These are phyloP conservation scores for Ceramica pisi DNA, from an alignment of 2,888 invertebrate species.

Conservation along the genomic window DNA sequence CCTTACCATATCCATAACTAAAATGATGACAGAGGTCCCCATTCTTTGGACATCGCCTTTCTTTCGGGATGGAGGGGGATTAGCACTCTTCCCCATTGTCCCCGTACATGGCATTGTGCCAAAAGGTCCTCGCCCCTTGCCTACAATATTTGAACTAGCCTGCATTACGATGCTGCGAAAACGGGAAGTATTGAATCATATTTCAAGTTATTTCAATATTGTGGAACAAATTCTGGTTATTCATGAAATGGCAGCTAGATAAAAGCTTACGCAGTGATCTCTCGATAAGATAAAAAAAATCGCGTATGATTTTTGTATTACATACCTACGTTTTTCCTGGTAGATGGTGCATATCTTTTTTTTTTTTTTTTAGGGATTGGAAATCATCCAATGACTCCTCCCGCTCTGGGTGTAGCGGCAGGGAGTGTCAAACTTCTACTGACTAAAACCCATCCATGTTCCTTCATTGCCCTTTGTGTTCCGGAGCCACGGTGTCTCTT, in stretches of 20 bases:
- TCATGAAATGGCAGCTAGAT: not conserved
- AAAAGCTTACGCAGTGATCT: not conserved
- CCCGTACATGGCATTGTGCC: slow-evolving; percentile 54
- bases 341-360: not conserved
- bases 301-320: not conserved
- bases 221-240: slow-evolving; percentile 2
- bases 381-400: too few species aligned
- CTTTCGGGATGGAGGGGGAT: slow-evolving; percentile 33
- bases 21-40: slow-evolving; percentile 8
- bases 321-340: not conserved
- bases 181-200: slow-evolving; percentile 6
- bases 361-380: too few species aligned
- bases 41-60: slow-evolving; percentile 38
- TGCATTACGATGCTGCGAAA: slow-evolving; percentile 1
- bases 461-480: too few species aligned
- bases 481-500: too few species aligned
- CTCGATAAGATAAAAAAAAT: not conserved
- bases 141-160: slow-evolving; percentile 26
- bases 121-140: slow-evolving; percentile 36
- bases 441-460: too few species aligned
- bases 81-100: slow-evolving; percentile 36
- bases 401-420: too few species aligned
- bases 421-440: too few species aligned
- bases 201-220: slow-evolving; percentile 1
- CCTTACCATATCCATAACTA: not conserved